Evolutionary conservation across 1,140 invertebrate genomes (phyloP), one percentile per base, ranked within the genome.

Genomic region (Charaxes varanes): DNA sequence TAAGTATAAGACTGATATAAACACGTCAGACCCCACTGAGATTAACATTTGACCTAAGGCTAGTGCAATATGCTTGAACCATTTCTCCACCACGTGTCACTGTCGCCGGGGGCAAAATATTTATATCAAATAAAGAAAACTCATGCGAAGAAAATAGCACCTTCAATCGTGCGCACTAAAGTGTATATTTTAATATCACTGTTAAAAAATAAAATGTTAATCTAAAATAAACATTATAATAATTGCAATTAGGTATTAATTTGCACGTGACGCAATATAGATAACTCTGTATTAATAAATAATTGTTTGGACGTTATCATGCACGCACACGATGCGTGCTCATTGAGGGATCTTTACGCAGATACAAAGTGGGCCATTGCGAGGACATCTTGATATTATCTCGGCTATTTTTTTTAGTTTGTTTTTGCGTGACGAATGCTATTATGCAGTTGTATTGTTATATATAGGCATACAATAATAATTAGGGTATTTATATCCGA

Each of bases 321-420:
- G 11, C 41, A 43, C 41, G 41, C 31, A 18, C 11, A 15, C 19
- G 17, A 10, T 14, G 41, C 53, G 49, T 56, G 53, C 33, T 5
- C 22, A 22, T 26, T 52, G 48, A 46, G 18, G 36, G 37, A 35
- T 36, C 31, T 32, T 42, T 54, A 32, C 41, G 33, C 38, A 44
- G 46, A 50, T 46, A 15, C 27, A 16, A 46, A 42, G 19, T 50
- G 31, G 47, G 42, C 28, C 47, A 43, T 16, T 34, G 12, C 19
- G 26, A 46, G 38, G 41, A 21, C 28, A 13, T 41, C 33, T 33
- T 44, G 31, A 35, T 44, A 35, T 35, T 36, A 15, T 40, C 28
- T 33, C 17, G 33, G 23, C 28, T 41, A 32, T 41, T 32, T 32
- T 41, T 34, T 21, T 12, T 15, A 2, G 27, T 30, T 30, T 3